Evolutionary conservation across 2,113 vertebrate genomes (phyloP), one percentile per base, ranked within the genome.

Genomic region (Triplophysa rosa): DNA sequence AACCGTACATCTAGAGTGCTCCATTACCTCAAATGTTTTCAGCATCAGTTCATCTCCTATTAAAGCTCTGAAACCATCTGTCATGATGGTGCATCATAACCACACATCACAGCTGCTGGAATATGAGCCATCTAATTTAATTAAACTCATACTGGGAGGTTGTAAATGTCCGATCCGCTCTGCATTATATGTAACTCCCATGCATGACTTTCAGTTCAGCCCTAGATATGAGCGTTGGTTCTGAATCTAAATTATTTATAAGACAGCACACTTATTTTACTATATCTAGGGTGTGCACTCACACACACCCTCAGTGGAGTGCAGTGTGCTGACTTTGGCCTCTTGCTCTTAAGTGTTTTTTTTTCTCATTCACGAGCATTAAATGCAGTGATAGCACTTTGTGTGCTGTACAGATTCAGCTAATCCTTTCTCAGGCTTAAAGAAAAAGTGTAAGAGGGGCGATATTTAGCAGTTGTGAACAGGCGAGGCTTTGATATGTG

Each of bases 201-300:
- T 69, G 33, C 45, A 64, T 45, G 26, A 63, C 33, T 16, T 67
- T 56, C 33, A 62, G 9, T 56, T 64, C 26, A 33, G 17, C 62
- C 21, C 9, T 37, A 56, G 9, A 10, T 65, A n/a, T 54, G 33
- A 14, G 3, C 24, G 16, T 62, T 14, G 24, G 59, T 80, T 67
- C 24, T 61, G 33, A 65, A 23, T 62, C 54, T 84, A 26, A 49
- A 80, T 72, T 67, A 84, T 77, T 77, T 67, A 80, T 72, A 67
- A 26, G 33, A n/a, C 65, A 29, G 26, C 21, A 40, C 23, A n/a
- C 63, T 52, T 76, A 70, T 83, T 83, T 65, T 52, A 37, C 61
- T 65, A 9, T n/a, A 23, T 63, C 61, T 64, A 12, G 2, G 8
- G 6, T 11, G 1, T 21, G 8, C 29, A 26, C 37, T 26, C 71